Evolutionary conservation across 2,888 invertebrate genomes (phyloP).

Genomic region (Trisateles emortualis): DNA sequence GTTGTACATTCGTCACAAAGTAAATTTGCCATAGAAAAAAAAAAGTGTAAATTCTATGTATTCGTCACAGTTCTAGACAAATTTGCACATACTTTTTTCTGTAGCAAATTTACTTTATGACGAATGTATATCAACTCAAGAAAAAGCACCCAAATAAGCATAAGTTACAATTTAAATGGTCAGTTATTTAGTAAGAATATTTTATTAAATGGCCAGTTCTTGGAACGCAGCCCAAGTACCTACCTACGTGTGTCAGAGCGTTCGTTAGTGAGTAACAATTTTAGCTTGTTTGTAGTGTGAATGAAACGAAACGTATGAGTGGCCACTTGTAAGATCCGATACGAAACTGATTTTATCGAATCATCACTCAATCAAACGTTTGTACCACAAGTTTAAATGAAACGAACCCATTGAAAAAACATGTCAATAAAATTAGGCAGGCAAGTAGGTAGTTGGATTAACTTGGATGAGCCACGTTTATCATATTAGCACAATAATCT

Average conservation of each 20-base stretch:
- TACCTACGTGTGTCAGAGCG: constrained; percentile 12
- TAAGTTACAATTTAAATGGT: background rate
- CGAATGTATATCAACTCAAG: no score
- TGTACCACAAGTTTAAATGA: constrained; percentile 43
- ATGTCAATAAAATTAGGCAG: constrained; percentile 53
- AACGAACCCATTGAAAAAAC: constrained; percentile 42
- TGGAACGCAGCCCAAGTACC: constrained; percentile 23
- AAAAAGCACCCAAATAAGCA: background rate
- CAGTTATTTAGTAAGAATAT: constrained; percentile 6
- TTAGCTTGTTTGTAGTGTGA: constrained; percentile 57
- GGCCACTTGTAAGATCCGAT: constrained; percentile 59
- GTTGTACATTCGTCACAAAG: no score
- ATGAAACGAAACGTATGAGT: constrained; percentile 58
- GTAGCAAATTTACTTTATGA: no score
- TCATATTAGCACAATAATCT: background rate
- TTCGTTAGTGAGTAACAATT: constrained; percentile 52
- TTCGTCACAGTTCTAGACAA: no score
- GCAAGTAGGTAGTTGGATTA: constrained; percentile 31
- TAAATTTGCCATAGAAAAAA: no score
- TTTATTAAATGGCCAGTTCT: constrained; percentile 19
- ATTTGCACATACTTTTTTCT: no score
- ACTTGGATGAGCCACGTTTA: constrained; percentile 2
- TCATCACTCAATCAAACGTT: constrained; percentile 63
- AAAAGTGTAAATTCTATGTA: no score
- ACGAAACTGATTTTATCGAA: constrained; percentile 54